Evolutionary conservation across 1,140 invertebrate species (phyloP).

Genomic region (Brachystomella parvula): DNA sequence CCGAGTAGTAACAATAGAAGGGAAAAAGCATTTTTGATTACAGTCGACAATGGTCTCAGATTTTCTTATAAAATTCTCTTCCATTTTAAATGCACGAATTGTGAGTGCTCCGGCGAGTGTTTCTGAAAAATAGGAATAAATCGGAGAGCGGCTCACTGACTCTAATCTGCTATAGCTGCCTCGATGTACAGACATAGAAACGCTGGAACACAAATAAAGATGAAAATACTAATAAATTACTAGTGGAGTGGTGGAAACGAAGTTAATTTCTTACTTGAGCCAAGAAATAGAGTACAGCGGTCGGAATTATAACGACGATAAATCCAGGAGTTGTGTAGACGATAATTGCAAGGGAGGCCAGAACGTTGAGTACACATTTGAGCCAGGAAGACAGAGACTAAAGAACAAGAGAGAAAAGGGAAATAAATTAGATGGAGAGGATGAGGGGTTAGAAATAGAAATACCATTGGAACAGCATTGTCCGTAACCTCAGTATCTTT

Average conservation of each 20-base stretch:
- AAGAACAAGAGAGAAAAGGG: background rate
- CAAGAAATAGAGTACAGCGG: background rate
- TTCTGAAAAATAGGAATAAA: slow-evolving; percentile 5
- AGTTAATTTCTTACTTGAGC: background rate
- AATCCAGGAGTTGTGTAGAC: slow-evolving; percentile 8
- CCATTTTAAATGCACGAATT: slow-evolving; percentile 12
- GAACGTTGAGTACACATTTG: slow-evolving; percentile 9
- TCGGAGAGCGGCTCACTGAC: slow-evolving; percentile 7
- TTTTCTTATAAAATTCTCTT: slow-evolving; percentile 13
- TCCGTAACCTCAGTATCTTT: slow-evolving; percentile 18
- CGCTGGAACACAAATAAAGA: background rate
- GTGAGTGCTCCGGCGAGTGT: slow-evolving; percentile 15
- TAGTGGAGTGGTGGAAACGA: background rate
- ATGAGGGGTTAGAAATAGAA: background rate
- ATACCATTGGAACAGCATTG: slow-evolving; percentile 5
- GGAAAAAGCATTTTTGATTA: background rate
- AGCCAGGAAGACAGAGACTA: slow-evolving; percentile 3
- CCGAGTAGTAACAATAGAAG: background rate
- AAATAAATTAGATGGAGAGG: background rate
- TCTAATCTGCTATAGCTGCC: slow-evolving; percentile 9
- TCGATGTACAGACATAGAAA: slow-evolving; percentile 10
- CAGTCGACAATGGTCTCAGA: slow-evolving; percentile 1
- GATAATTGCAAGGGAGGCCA: background rate
- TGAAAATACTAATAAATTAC: background rate
- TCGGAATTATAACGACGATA: slow-evolving; percentile 15